Evolutionary conservation across 2,113 vertebrate species (phyloP), one percentile per base, ranked within the genome.

Genomic region (Ammospiza caudacuta): DNA sequence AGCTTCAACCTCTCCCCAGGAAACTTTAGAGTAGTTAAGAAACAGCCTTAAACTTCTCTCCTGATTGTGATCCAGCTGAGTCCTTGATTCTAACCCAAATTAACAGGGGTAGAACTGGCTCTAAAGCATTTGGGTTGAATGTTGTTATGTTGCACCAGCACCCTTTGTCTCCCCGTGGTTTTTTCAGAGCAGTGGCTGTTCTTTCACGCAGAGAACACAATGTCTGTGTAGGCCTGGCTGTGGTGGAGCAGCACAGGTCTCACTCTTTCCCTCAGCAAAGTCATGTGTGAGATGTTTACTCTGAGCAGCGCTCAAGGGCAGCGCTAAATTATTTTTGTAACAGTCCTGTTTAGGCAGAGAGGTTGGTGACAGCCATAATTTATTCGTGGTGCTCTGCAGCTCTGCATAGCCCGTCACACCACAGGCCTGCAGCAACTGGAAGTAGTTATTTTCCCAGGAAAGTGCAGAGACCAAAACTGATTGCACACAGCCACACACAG

Each of bases 291-390:
- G 86, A 39, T 90, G 67, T 93, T 95, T 85, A 87, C 70, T 94
- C 81, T 78, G 74, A 76, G 52, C 78, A 88, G 49, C 10, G 35
- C 83, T 94, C 90, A 95, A 95, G 89, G 92, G 78, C 83, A 93
- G 49, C 2, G 7, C 68, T 95, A 94, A 96, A 96, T 96, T 97
- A 92, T 95, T 96, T 97, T 93, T 95, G 49, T 90, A 93, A 62
- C 81, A 54, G 67, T 82, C 61, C 52, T 85, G 84, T 96, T 95
- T 57, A 80, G 93, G 51, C 4, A 1, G 89, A 94, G 74, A 83
- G 57, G 61, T 74, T 95, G 88, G 88, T 95, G 95, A 95, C 90
- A 96, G 86, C 39, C 87, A 37, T 92, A 92, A 97, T 97, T 96
- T 96, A 97, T 92, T 96, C 93, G 82, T 83, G 81, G 84, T 89